Conservation (phyloP, 2,888 invertebrate species). For the Campoplex capitator region DNA sequence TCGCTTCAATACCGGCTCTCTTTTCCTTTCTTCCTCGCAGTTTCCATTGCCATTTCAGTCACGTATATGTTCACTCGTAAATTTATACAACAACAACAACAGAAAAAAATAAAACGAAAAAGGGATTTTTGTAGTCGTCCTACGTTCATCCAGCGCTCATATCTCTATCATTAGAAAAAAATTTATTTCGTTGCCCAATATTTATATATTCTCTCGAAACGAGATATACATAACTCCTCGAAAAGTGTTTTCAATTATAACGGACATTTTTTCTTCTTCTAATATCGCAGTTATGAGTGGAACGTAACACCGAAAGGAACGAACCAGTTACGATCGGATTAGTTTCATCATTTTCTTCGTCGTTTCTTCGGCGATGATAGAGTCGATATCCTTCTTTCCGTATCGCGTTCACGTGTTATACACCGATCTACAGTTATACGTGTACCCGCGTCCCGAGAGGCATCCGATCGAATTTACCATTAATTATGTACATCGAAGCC, state of each 20-base stretch:
- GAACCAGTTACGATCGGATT: conserved; percentile 26
- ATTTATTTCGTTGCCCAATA: not conserved
- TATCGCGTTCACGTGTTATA: not conserved
- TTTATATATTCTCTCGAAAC: not conserved
- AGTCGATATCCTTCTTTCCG: not conserved
- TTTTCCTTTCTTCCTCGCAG: not conserved
- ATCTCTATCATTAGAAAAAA: not conserved
- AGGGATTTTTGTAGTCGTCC: not conserved
- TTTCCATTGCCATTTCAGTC: conserved; percentile 5
- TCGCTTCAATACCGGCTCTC: not conserved
- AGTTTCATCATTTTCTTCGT: conserved; percentile 15
- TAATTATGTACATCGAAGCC: not conserved
- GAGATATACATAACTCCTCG: not conserved
- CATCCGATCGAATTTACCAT: not conserved
- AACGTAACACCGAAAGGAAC: not conserved
- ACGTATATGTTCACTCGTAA: not conserved
- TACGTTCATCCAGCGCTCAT: not conserved
- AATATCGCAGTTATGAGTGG: conserved; percentile 7
- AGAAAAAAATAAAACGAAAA: not conserved
- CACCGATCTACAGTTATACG: not conserved
- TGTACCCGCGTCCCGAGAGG: no score
- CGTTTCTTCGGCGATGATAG: not conserved
- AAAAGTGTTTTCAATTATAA: conserved; percentile 30
- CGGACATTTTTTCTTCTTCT: not conserved
- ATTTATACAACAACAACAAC: not conserved